Evolutionary conservation across 2,113 vertebrate species (phyloP), one percentile per base, ranked within the genome.

Genomic region (Sprattus sprattus): DNA sequence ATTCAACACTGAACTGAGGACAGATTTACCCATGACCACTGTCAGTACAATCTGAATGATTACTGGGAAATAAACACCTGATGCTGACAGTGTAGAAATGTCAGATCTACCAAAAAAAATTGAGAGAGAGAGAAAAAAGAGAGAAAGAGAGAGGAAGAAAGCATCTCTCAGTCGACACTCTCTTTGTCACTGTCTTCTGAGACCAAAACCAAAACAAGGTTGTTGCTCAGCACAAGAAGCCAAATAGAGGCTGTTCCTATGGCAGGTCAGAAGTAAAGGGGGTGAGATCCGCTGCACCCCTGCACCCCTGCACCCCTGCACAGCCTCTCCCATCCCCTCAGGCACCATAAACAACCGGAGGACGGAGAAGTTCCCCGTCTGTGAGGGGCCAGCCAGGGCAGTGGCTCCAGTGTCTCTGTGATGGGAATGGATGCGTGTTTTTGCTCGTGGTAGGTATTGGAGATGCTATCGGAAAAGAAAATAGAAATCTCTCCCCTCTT

Each of bases 11-110:
- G 10, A 71, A 13, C 25, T 71, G 8, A 78, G 60, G 45, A 60
- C 45, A 64, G 60, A 64, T 25, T 64, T 82, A 93, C 87, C 92
- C 88, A 85, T 89, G 28, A 83, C 83, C 81, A 89, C 92, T 93
- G 93, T 94, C 93, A 92, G 45, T 86, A 10, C 78, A 54, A 80
- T 88, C 92, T 94, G 94, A 95, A 94, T 94, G 93, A 95, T 94
- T 91, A 94, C 92, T 85, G 86, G 88, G 88, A 92, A 93, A 39
- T 92, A 94, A 93, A 95, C 93, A 93, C 93, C 90, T 92, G 88
- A 93, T 94, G 88, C 92, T 93, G 94, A 94, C 94, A 91, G 87
- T 88, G 90, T 92, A 85, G 47, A 89, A 93, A 94, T 93, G 39
- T 91, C 92, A 93, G 28, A 93, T 90, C 93, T 91, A 87, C 89